phyloP scores from a whole-genome alignment of 2,797 vertebrate species.

The Geotrypetes seraphini region DNA sequence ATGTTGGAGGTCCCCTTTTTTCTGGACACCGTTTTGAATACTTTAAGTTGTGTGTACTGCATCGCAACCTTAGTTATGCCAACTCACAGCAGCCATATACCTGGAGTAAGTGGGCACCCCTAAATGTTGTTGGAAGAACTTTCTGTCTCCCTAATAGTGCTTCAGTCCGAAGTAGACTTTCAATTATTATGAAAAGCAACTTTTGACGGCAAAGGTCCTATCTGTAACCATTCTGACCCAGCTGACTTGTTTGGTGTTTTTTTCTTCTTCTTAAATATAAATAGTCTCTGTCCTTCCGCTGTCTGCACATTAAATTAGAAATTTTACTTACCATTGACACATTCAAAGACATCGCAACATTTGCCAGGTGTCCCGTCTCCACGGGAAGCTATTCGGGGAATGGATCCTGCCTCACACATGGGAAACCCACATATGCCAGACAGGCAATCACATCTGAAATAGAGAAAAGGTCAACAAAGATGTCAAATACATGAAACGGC shows the following conservation, averaged over 20 bases:
- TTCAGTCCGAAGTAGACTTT: no score
- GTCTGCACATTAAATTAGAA: constrained; percentile 3
- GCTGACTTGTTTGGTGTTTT: not conserved
- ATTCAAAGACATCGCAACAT: constrained; percentile 83
- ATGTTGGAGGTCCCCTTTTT: no score
- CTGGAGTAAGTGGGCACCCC: no score
- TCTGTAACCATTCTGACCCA: not conserved
- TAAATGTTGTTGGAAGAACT: no score
- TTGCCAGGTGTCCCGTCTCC: constrained; percentile 76
- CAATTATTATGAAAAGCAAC: not conserved
- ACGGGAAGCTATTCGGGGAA: constrained; percentile 67
- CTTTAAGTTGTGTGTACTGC: no score
- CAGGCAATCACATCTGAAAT: constrained; percentile 80
- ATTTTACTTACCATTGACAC: constrained; percentile 73
- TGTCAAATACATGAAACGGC: constrained; percentile 38
- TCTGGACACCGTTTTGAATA: no score
- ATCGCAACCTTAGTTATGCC: no score
- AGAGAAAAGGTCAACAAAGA: constrained; percentile 45
- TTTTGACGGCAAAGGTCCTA: not conserved
- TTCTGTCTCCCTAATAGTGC: no score
- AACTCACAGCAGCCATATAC: no score
- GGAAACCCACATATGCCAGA: constrained; percentile 71
- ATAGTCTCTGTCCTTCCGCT: not conserved
- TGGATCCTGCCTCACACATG: constrained; percentile 66
- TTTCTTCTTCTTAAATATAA: constrained; percentile 1